Evolutionary conservation across 53 echinoderm and acorn worm genomes (phyloP).

Genomic region (Echinarachnius parma): DNA sequence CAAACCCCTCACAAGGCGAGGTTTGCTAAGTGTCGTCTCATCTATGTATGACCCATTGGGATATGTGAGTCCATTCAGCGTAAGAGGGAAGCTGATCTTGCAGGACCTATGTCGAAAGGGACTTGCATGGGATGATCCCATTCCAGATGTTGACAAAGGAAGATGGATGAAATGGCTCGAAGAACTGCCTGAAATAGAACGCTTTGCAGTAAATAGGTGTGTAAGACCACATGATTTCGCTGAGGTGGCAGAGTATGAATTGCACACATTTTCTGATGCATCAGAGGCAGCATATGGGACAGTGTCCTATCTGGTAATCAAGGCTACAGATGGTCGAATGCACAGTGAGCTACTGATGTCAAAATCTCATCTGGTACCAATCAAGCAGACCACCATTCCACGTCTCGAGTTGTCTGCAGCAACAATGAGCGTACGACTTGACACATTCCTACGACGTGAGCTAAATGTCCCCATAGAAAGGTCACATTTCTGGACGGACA

Average conservation of each 20-base stretch:
- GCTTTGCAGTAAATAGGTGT: constrained; percentile 56
- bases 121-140: constrained; percentile 37
- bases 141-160: constrained; percentile 16
- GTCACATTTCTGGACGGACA: constrained; percentile 49
- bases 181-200: constrained; percentile 54
- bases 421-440: constrained; percentile 39
- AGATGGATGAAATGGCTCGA: constrained; percentile 36
- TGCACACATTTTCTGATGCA: constrained; percentile 68
- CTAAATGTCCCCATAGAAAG: constrained; percentile 37
- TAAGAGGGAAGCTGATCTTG: constrained; percentile 21
- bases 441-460: constrained; percentile 30
- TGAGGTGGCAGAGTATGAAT: constrained; percentile 22
- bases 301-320: constrained; percentile 42
- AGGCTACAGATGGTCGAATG: constrained; percentile 23
- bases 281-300: constrained; percentile 55
- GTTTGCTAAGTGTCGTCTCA: constrained; percentile 25
- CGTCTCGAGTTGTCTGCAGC: constrained; percentile 54
- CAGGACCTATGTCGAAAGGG: constrained; percentile 29
- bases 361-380: constrained; percentile 27
- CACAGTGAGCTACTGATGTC: constrained; percentile 24
- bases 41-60: constrained; percentile 22
- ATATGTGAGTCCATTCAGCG: constrained; percentile 16
- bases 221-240: constrained; percentile 37
- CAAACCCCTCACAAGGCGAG: constrained; percentile 35
- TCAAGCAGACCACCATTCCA: constrained; percentile 40